Conservation (phyloP, 2,888 invertebrate species). For the Diaphora mendica region DNA sequence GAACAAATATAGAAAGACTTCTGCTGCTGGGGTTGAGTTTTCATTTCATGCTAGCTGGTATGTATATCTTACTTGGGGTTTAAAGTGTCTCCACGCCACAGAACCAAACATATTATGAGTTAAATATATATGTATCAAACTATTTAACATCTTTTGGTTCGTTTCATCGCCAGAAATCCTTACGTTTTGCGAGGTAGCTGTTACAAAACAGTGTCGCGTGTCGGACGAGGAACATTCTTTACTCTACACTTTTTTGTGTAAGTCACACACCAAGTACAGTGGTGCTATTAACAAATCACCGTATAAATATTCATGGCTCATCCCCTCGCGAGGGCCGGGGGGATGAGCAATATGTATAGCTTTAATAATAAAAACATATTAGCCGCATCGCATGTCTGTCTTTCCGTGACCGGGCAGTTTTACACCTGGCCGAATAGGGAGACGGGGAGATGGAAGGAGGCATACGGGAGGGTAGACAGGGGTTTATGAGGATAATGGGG, state of each 20-base stretch:
- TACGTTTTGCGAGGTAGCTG: not conserved
- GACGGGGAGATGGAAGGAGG: conserved; percentile 63
- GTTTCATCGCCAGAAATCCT: not conserved
- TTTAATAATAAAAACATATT: conserved; percentile 86
- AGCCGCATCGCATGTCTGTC: conserved; percentile 84
- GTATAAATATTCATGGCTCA: conserved; percentile 82
- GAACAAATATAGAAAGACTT: not conserved
- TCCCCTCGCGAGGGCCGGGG: conserved; percentile 66
- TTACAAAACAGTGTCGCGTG: conserved; percentile 12
- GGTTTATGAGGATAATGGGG: conserved; percentile 70
- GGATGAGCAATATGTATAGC: conserved; percentile 77
- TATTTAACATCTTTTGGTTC: not conserved
- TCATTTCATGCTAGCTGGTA: not conserved
- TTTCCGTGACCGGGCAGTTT: conserved; percentile 85
- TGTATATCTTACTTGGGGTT: not conserved
- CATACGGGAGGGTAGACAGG: conserved; percentile 60
- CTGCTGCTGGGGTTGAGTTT: not conserved
- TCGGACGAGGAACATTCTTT: not conserved
- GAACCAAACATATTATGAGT: not conserved
- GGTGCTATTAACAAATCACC: conserved; percentile 78
- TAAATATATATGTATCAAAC: not conserved
- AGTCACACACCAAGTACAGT: conserved; percentile 33
- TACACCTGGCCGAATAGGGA: conserved; percentile 81
- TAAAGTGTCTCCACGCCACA: not conserved
- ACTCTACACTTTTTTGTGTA: conserved; percentile 23